Conservation (phyloP, 2,113 vertebrate species). For the Tonatia bakeri region DNA sequence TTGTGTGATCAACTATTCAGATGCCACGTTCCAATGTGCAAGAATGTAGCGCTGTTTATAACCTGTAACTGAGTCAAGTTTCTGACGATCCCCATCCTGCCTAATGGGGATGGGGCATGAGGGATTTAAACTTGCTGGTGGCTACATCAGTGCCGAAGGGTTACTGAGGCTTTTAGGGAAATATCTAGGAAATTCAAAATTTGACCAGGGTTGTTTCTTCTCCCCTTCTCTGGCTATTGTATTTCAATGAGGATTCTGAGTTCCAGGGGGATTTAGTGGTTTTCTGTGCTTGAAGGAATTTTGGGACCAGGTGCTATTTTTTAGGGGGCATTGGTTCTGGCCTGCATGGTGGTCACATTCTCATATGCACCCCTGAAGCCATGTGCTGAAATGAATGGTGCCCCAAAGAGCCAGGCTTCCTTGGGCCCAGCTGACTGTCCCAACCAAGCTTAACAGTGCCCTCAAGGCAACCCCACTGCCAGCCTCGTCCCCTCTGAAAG, state of each 20-base stretch:
- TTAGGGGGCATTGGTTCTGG: accelerated
- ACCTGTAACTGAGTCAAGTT: background rate
- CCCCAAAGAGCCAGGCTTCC: background rate
- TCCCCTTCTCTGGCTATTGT: background rate
- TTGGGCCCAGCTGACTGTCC: background rate
- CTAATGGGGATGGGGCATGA: background rate
- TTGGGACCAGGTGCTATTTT: background rate
- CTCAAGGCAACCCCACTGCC: background rate
- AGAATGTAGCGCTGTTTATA: background rate
- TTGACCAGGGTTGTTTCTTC: background rate
- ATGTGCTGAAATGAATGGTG: background rate
- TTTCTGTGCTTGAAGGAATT: background rate
- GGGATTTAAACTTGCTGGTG: background rate
- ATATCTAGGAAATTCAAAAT: background rate
- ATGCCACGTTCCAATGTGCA: background rate
- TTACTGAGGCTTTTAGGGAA: background rate
- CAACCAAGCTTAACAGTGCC: no score
- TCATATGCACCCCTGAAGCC: background rate
- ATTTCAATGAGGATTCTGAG: background rate
- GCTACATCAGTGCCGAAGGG: background rate
- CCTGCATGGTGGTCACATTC: background rate
- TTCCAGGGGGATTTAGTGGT: background rate
- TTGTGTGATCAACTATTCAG: background rate
- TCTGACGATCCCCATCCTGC: background rate
- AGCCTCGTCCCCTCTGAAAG: background rate